A percentile compares a stretch with the other conserved stretches of the same genome.
phyloP scores from a whole-genome alignment of 2,888 invertebrate species.

The Macroteleia sp. region DNA sequence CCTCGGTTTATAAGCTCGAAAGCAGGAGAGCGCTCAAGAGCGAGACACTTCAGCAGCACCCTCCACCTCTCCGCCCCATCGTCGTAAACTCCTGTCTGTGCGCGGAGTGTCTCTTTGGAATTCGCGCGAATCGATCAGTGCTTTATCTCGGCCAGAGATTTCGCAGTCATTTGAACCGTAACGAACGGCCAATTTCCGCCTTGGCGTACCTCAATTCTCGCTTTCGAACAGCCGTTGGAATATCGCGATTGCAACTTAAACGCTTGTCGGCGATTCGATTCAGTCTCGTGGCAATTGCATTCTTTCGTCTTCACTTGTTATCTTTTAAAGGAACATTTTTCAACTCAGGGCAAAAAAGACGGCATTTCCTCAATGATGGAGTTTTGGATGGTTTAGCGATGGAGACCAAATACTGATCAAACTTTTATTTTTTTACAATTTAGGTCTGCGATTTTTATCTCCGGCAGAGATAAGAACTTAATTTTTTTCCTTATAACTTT shows the following conservation, averaged over 20 bases:
- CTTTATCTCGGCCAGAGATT: constrained; percentile 56
- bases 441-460: too few relatives aligned
- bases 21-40: not conserved
- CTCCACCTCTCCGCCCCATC: not conserved
- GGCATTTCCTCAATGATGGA: too few relatives aligned
- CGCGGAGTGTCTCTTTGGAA: constrained; percentile 46
- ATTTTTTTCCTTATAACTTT: too few relatives aligned
- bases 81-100: constrained; percentile 7
- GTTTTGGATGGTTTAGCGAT: too few relatives aligned
- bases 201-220: constrained; percentile 47
- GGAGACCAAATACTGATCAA: too few relatives aligned
- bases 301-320: constrained; percentile 18
- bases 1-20: constrained; percentile 16
- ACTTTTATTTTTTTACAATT: too few relatives aligned
- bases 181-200: constrained; percentile 71
- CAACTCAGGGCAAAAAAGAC: too few relatives aligned
- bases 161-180: constrained; percentile 57
- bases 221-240: constrained; percentile 7
- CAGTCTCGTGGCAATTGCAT: constrained; percentile 17
- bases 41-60: constrained; percentile 4
- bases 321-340: not conserved
- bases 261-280: constrained; percentile 16
- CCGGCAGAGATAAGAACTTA: too few relatives aligned
- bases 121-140: constrained; percentile 53
- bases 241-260: constrained; percentile 26